Conservation (phyloP, 2,113 vertebrate species). For the Platycercus adscitus region DNA sequence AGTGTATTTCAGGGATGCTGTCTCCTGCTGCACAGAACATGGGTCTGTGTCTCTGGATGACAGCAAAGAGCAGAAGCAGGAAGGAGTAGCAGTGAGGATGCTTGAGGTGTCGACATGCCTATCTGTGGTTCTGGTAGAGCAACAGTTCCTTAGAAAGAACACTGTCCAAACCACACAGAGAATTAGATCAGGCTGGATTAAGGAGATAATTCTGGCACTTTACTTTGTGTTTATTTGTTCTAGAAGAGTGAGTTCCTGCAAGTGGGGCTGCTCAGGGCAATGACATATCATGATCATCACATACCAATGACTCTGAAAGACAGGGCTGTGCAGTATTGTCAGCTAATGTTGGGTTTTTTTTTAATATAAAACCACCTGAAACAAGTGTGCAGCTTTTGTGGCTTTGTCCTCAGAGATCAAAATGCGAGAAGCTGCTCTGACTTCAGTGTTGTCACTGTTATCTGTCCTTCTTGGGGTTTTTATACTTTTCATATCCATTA, state of each 20-base stretch:
- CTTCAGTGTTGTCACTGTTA: not conserved
- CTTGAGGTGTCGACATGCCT: not conserved
- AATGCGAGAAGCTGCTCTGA: constrained; percentile 15
- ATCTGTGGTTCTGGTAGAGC: not conserved
- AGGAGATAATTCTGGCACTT: not conserved
- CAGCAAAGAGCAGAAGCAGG: not conserved
- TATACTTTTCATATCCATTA: not conserved
- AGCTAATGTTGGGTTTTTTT: not conserved
- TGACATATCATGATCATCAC: not conserved
- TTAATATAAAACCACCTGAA: not conserved
- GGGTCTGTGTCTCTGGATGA: fast-evolving
- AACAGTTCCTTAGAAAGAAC: not conserved
- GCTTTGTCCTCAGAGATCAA: constrained; percentile 11
- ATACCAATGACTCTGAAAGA: not conserved
- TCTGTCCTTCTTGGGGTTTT: not conserved
- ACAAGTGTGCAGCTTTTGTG: not conserved
- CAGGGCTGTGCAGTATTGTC: not conserved
- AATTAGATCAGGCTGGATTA: not conserved
- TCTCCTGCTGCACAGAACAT: not conserved
- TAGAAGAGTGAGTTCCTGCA: not conserved
- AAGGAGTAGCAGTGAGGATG: not conserved
- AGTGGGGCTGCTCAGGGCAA: not conserved
- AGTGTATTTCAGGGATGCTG: not conserved
- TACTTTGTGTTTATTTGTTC: not conserved
- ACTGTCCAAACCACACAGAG: not conserved